Percentiles rank a stretch among this genome's conserved stretches.
phyloP scores from a whole-genome alignment of 2,888 invertebrate genomes.

The Pachliopta kotzebuea region DNA sequence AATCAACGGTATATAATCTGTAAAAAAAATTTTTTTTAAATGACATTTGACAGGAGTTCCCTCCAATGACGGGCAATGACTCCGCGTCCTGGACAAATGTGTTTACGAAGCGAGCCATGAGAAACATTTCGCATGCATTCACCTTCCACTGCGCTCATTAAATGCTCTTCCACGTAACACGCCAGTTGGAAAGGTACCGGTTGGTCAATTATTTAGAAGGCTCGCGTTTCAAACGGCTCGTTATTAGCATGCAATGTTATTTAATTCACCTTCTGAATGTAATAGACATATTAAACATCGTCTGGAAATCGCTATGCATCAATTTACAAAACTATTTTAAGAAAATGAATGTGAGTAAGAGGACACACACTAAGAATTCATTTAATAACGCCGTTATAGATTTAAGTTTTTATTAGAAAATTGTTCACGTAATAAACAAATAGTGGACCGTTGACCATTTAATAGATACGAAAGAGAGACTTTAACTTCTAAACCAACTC shows the following conservation, averaged over 20 bases:
- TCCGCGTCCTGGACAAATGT: not conserved
- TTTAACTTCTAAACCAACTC: no score
- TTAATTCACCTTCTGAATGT: conserved; percentile 1
- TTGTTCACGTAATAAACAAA: no score
- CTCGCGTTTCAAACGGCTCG: conserved; percentile 13
- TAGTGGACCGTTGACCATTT: no score
- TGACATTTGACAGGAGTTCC: conserved; percentile 23
- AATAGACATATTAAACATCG: not conserved
- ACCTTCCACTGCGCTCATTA: conserved; percentile 20
- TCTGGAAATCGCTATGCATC: not conserved
- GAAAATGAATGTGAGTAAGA: no score
- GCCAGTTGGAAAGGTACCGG: conserved; percentile 21
- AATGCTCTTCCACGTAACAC: conserved; percentile 26
- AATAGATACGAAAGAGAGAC: no score
- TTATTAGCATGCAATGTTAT: conserved; percentile 26
- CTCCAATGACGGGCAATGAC: conserved; percentile 21
- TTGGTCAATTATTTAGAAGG: conserved; percentile 26
- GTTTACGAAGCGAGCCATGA: conserved; percentile 1
- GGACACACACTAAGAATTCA: no score
- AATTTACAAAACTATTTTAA: no score
- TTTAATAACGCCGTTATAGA: no score
- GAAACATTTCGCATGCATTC: conserved; percentile 22
- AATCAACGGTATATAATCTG: no score
- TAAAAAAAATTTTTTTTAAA: not conserved
- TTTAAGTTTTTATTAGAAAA: no score